Base-by-base conservation (phyloP, 1,140 invertebrate species). In the Lethocerus indicus region DNA sequence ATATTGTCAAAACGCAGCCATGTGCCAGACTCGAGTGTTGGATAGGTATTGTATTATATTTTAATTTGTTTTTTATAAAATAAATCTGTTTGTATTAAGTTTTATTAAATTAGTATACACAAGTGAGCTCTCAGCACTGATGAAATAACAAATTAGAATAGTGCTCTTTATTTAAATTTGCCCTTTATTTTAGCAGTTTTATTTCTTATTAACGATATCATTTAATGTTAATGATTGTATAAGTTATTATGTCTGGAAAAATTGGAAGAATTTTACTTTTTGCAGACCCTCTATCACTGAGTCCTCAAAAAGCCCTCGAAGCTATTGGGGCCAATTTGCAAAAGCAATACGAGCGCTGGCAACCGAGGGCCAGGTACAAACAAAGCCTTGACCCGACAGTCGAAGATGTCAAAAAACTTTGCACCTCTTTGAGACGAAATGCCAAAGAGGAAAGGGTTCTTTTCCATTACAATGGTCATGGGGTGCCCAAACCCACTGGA, bases 381-480 rank as follows among this genome's bases (percentile, higher is more conserved):
- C 87, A 92, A 64, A 88, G 84, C 46, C 73, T 96, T 35, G 95
- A 99, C 70, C 95, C 95, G 6, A 98, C 94, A 7, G 81, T 90
- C 3, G 95, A 98, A 42, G 95, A 98, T 68, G 88, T 99, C 0
- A 96, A 96, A 64, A 97, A 97, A 66, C 68, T 98, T 13, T 97
- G 94, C 63, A 84, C 81, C 21, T 94, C 91, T 9, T 68, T 98
- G 44, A 71, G 96, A n/a, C 72, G 92, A 57, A 98, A 95, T 71
- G 93, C 96, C 0, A 98, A 98, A 70, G 95, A 98, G 58, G 96
- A 99, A 63, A 74, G 96, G 57, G 93, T 99, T 21, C 71, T 99
- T 5, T 98, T 99, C 71, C 95, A 99, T 69, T 99, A 98, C 63
- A 98, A 98, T 71, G 96, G 96, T 0, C 96, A 99, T 67, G 96